phyloP scores from a whole-genome alignment of 2,888 invertebrate genomes.

The Cantharis rustica region DNA sequence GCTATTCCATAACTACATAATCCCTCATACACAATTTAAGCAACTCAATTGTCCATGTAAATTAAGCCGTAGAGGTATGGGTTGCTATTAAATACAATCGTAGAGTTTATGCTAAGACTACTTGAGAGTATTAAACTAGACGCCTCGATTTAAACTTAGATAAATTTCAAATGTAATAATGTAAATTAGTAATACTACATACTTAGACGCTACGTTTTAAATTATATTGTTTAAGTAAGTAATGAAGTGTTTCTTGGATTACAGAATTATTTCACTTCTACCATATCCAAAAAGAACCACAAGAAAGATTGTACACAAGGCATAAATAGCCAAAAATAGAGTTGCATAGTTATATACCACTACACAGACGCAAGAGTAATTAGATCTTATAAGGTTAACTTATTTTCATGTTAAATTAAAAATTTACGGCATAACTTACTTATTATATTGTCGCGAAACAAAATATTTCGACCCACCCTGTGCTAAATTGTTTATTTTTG shows the following conservation, averaged over 20 bases:
- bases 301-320: background rate
- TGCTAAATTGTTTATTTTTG: no score
- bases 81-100: conserved; percentile 28
- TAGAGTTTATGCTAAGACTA: conserved; percentile 21
- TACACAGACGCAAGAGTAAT: no score
- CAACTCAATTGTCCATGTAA: conserved; percentile 49
- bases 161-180: background rate
- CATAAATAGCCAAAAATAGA: background rate
- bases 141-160: background rate
- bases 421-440: no score
- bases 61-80: conserved; percentile 38
- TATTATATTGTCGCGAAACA: no score
- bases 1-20: conserved; percentile 46
- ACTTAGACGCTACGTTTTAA: background rate
- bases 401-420: no score
- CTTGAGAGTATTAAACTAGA: background rate
- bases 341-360: background rate
- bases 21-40: conserved; percentile 49
- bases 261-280: background rate
- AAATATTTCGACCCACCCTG: no score
- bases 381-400: no score
- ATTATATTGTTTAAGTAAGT: background rate
- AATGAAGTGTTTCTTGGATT: background rate
- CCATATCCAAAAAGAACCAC: background rate
- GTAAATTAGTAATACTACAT: background rate